phyloP scores from a whole-genome alignment of 2,113 vertebrate species.

The Galbula dea region DNA sequence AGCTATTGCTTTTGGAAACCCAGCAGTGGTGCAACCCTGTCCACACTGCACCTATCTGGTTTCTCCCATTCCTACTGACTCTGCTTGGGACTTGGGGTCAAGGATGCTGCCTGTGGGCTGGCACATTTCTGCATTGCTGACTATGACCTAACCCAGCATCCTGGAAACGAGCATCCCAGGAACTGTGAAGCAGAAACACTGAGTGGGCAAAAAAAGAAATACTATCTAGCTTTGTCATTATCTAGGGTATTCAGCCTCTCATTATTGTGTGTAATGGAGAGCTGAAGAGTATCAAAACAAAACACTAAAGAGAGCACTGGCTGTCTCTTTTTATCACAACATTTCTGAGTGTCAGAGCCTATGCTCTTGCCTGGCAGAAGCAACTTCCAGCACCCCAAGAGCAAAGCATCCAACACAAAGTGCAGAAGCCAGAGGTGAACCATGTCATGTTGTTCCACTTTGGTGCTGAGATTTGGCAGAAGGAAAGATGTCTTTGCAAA shows the following conservation, averaged over 20 bases:
- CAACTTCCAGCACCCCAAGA: background rate
- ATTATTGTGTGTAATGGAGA: background rate
- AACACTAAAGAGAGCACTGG: background rate
- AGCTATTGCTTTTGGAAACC: background rate
- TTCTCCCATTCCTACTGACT: background rate
- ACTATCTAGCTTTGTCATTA: background rate
- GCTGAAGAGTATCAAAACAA: constrained; percentile 33
- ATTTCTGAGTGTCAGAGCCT: accelerated
- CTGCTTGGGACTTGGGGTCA: accelerated
- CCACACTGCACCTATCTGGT: background rate
- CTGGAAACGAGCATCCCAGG: background rate
- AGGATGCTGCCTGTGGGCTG: background rate
- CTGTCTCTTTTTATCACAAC: constrained; percentile 28
- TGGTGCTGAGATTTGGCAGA: background rate
- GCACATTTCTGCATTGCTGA: background rate
- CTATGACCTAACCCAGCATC: background rate
- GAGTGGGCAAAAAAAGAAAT: constrained; percentile 22
- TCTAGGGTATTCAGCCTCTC: constrained; percentile 11
- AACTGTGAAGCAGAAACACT: background rate
- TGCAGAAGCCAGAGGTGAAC: background rate
- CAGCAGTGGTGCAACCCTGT: background rate
- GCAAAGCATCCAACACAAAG: background rate
- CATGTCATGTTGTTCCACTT: background rate
- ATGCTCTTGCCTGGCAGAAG: background rate
- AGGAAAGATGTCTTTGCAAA: background rate